Percentiles rank a stretch among this genome's conserved stretches.
Evolutionary conservation across 2,113 vertebrate species (phyloP).

Genomic region (Psophia crepitans): DNA sequence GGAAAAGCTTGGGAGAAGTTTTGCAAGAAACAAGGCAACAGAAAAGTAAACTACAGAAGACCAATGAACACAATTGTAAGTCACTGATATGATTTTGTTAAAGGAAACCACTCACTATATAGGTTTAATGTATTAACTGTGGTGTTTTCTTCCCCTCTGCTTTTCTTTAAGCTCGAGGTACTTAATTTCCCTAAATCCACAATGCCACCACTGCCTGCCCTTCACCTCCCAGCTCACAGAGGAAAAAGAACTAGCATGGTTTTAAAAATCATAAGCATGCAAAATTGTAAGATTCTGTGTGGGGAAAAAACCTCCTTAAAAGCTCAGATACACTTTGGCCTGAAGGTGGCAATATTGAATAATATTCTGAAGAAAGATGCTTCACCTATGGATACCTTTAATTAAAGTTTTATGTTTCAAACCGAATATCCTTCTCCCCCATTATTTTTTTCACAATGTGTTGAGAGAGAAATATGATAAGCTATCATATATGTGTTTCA

Average conservation of each 20-base stretch:
- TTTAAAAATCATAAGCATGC: neutral
- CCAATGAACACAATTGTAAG: neutral
- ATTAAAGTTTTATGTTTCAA: conserved; percentile 66
- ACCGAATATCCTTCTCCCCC: neutral
- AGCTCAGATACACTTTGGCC: conserved; percentile 34
- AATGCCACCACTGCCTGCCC: neutral
- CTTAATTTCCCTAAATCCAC: neutral
- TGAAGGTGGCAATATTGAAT: conserved; percentile 80
- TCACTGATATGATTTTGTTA: neutral
- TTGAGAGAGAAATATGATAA: neutral
- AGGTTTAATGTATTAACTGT: neutral
- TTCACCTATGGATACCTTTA: conserved; percentile 27
- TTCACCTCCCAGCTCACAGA: neutral
- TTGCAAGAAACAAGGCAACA: neutral
- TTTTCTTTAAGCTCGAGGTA: neutral
- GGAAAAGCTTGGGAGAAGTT: neutral
- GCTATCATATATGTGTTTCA: neutral
- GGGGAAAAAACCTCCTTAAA: neutral
- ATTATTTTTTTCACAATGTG: conserved; percentile 36
- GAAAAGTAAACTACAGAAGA: neutral
- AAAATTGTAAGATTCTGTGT: neutral
- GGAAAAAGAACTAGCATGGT: neutral
- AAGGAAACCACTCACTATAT: neutral
- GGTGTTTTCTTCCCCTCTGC: neutral
- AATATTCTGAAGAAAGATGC: conserved; percentile 35